Evolutionary conservation across 1,140 invertebrate species (phyloP).

Genomic region (Ceratoteleas bidentatus): DNA sequence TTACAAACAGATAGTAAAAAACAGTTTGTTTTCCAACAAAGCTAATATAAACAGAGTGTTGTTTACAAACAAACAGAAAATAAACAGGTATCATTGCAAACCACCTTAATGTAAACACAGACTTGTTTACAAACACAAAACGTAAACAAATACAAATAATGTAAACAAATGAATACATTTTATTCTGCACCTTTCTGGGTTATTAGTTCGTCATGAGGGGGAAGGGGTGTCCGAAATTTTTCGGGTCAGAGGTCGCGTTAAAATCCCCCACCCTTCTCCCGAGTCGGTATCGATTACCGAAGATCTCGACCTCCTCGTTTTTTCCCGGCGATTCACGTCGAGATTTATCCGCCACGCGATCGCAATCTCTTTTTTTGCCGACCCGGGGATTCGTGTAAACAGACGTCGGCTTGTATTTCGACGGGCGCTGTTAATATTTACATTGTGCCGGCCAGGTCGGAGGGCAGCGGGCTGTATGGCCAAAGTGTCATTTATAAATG

Average conservation of each 20-base stretch:
- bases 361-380: slow-evolving; percentile 29
- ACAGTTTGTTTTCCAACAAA: no score
- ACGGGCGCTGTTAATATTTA: slow-evolving; percentile 30
- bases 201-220: slow-evolving; percentile 37
- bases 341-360: slow-evolving; percentile 53
- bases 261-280: slow-evolving; percentile 13
- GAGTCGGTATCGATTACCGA: slow-evolving; percentile 46
- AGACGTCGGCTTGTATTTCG: slow-evolving; percentile 33
- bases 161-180: no score
- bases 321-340: slow-evolving; percentile 30
- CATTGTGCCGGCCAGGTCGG: slow-evolving; percentile 12
- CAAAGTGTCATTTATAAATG: slow-evolving; percentile 30
- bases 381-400: slow-evolving; percentile 32
- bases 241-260: slow-evolving; percentile 35
- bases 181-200: background rate
- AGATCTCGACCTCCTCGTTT: slow-evolving; percentile 37
- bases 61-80: no score
- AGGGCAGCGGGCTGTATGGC: slow-evolving; percentile 7
- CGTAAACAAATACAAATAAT: no score
- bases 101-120: no score
- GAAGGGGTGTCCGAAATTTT: slow-evolving; percentile 48
- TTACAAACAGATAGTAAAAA: no score
- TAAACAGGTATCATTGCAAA: no score
- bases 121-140: no score
- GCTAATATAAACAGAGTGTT: no score